Evolutionary conservation across 2,113 vertebrate species (phyloP).

Genomic region (Channa argus): DNA sequence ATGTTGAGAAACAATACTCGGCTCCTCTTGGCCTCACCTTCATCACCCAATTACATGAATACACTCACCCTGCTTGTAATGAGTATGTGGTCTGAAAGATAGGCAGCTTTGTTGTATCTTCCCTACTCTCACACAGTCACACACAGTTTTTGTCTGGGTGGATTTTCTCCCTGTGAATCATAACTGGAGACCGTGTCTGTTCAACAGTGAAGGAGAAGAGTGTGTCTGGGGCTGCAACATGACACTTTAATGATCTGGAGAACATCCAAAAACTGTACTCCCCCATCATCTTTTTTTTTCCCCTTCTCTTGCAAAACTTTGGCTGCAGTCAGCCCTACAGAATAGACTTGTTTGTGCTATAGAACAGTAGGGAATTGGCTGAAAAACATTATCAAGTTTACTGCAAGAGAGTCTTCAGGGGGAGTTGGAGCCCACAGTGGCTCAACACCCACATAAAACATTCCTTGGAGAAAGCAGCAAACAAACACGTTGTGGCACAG

Average conservation of each 20-base stretch:
- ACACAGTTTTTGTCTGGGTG: slow-evolving; percentile 55
- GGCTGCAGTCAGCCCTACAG: slow-evolving; percentile 43
- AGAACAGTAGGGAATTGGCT: slow-evolving; percentile 57
- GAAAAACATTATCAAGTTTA: slow-evolving; percentile 42
- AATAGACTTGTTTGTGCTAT: slow-evolving; percentile 64
- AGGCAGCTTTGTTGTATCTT: slow-evolving; percentile 58
- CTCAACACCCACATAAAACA: slow-evolving; percentile 68
- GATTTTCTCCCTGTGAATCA: slow-evolving; percentile 62
- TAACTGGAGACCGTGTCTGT: slow-evolving; percentile 45
- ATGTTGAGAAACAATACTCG: slow-evolving; percentile 49
- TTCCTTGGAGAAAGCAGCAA: slow-evolving; percentile 60
- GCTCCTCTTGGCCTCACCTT: slow-evolving; percentile 57
- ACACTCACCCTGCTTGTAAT: slow-evolving; percentile 64
- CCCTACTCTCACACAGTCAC: slow-evolving; percentile 33
- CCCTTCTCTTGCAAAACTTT: slow-evolving; percentile 57
- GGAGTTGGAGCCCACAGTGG: slow-evolving; percentile 49
- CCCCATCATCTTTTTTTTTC: slow-evolving; percentile 2
- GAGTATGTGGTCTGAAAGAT: slow-evolving; percentile 74
- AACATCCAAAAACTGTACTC: slow-evolving; percentile 55
- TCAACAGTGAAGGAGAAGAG: slow-evolving; percentile 44
- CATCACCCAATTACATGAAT: slow-evolving; percentile 72
- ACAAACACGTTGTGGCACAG: slow-evolving; percentile 47
- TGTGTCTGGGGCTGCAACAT: slow-evolving; percentile 73
- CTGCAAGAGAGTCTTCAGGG: slow-evolving; percentile 49
- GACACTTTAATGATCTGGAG: slow-evolving; percentile 77